Evolutionary conservation across 2,888 invertebrate species (phyloP), one percentile per base, ranked within the genome.

Genomic region (Mythimna ferrago): DNA sequence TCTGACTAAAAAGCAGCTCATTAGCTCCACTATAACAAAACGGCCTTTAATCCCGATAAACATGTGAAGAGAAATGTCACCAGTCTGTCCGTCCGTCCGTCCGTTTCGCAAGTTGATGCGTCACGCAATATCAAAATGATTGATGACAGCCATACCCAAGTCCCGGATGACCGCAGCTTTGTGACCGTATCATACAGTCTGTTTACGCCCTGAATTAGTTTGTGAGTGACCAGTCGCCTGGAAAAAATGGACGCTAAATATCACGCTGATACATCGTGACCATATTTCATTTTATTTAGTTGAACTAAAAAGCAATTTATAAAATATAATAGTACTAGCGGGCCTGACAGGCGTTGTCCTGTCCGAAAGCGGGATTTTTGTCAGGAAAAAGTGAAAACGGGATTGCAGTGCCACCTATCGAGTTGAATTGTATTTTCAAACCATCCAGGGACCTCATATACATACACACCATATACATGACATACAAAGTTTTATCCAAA

Each of bases 81-180:
- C 75, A 68, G 66, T 56, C 57, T 68, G 64, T 73, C 76, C 51
- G 82, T 69, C 63, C 73, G 67, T 78, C 48, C 78, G 76, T 76
- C 78, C 77, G 61, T 62, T 74, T 68, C 85, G 85, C 87, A 89
- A 92, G 90, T 92, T 93, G 93, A 92, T 92, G 93, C 91, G 94
- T 94, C 93, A 94, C 92, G 93, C 93, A 93, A 93, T 94, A 94
- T 94, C 92, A 90, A 86, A 88, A 90, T 95, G 94, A 95, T 94
- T 94, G 93, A 93, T 93, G 93, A 90, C 86, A 81, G 82, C 76
- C 79, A 80, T 84, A 85, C 87, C 85, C 85, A 66, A 83, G 84
- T 85, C 89, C 87, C 86, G 85, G 84, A 84, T 90, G 89, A 88
- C 88, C 89, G 84, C 87, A 86, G 83, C 84, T 84, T 82, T 84